A percentile compares a stretch with the other conserved stretches of the same genome.
Evolutionary conservation across 2,888 invertebrate species (phyloP).

Genomic region (Ctenicera cuprea): DNA sequence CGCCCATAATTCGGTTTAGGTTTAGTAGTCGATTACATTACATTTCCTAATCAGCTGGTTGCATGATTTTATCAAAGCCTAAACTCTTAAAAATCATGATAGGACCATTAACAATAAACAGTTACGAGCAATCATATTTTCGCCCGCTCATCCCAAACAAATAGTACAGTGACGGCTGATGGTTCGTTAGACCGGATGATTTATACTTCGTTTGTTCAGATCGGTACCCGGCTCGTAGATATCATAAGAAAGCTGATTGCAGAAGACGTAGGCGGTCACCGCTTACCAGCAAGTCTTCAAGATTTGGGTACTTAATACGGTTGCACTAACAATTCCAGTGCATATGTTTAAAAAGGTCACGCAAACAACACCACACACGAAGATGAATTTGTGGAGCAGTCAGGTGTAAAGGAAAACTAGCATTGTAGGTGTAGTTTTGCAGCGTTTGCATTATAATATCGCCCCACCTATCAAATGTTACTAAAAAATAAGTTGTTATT

Average conservation of each 20-base stretch:
- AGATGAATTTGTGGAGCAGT: not conserved
- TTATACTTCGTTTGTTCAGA: constrained; percentile 59
- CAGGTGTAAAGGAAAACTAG: too few species aligned
- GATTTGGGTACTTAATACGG: constrained; percentile 34
- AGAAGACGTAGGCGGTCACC: constrained; percentile 51
- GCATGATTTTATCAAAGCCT: constrained; percentile 35
- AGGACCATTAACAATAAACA: constrained; percentile 46
- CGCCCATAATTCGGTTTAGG: constrained; percentile 1
- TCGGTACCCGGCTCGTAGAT: constrained; percentile 50
- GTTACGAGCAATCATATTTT: constrained; percentile 52
- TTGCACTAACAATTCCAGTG: constrained; percentile 26
- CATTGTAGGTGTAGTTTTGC: too few species aligned
- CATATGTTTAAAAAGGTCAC: constrained; percentile 23
- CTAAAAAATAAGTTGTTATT: too few species aligned
- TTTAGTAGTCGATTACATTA: constrained; percentile 27
- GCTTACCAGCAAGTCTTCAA: constrained; percentile 32
- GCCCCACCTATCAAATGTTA: too few species aligned
- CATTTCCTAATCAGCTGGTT: constrained; percentile 32
- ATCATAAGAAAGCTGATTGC: constrained; percentile 54
- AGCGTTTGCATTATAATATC: too few species aligned
- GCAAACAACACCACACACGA: constrained; percentile 21
- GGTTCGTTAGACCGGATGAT: constrained; percentile 59
- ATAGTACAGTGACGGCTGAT: constrained; percentile 52
- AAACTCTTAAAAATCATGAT: constrained; percentile 42
- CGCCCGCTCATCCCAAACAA: constrained; percentile 52